Percentiles rank a stretch among this genome's conserved stretches.
Conservation (phyloP, 2,888 invertebrate species). For the Apodemia hepburni region DNA sequence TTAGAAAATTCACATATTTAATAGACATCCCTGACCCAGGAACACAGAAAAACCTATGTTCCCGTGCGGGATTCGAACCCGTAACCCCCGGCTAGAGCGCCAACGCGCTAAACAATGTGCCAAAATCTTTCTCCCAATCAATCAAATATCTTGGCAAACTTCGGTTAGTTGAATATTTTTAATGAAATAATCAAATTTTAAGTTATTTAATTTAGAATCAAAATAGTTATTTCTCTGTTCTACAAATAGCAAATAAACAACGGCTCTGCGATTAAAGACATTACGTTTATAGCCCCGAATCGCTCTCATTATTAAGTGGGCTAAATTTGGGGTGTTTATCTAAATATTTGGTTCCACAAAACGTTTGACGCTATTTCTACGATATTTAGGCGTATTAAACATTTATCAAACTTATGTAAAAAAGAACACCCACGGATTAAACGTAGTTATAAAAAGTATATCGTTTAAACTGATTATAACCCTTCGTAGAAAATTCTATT, state of each 20-base stretch:
- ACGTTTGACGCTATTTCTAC: constrained; percentile 66
- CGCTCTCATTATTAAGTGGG: constrained; percentile 64
- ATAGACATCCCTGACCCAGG: too few species aligned
- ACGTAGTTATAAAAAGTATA: neutral
- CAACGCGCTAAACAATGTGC: too few species aligned
- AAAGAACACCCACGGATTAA: constrained; percentile 20
- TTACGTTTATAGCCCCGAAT: constrained; percentile 73
- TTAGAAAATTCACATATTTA: too few species aligned
- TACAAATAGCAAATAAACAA: constrained; percentile 17
- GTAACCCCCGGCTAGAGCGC: too few species aligned
- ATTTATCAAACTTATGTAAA: constrained; percentile 2
- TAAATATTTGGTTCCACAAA: constrained; percentile 68
- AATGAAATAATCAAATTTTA: too few species aligned
- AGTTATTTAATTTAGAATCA: too few species aligned
- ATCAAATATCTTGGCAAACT: too few species aligned
- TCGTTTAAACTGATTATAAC: constrained; percentile 7
- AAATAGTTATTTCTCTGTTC: constrained; percentile 12
- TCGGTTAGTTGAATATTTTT: too few species aligned
- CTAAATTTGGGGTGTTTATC: constrained; percentile 73
- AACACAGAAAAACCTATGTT: too few species aligned
- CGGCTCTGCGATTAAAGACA: constrained; percentile 59
- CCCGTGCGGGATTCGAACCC: too few species aligned
- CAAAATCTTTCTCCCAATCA: too few species aligned
- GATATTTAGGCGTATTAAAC: constrained; percentile 28
- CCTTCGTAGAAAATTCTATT: constrained; percentile 15